Percentiles rank a stretch among this genome's conserved stretches.
Conservation (phyloP, 2,113 vertebrate genomes). For the Zeus faber region DNA sequence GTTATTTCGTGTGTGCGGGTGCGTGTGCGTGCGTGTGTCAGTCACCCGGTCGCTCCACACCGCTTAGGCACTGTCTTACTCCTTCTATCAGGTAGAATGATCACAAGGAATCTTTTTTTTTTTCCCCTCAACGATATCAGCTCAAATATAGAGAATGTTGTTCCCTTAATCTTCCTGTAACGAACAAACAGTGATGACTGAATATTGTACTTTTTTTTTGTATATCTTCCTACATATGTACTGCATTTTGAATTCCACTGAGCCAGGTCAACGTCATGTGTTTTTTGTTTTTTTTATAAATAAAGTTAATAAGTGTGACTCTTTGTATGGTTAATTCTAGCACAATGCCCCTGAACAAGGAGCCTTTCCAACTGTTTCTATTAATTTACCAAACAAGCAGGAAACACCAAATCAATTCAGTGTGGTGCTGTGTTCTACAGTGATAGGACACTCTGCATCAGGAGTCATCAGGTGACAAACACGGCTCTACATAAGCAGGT, state of each 20-base stretch:
- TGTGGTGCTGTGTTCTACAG: too few species aligned
- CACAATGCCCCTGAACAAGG: too few species aligned
- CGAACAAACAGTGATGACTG: conserved; percentile 67
- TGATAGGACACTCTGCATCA: too few species aligned
- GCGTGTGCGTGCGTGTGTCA: too few species aligned
- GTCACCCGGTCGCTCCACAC: too few species aligned
- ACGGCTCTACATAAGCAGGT: too few species aligned
- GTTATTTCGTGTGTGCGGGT: too few species aligned
- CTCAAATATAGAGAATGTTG: conserved; percentile 66
- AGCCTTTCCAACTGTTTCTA: too few species aligned
- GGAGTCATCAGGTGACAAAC: too few species aligned
- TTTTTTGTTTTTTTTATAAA: conserved; percentile 79
- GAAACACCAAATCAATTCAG: too few species aligned
- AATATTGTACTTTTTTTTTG: conserved; percentile 75
- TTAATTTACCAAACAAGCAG: too few species aligned
- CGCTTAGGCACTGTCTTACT: conserved; percentile 47
- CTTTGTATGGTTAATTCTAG: conserved; percentile 25
- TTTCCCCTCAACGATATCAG: conserved; percentile 41
- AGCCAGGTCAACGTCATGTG: conserved; percentile 69
- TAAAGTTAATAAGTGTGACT: conserved; percentile 67
- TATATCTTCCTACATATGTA: conserved; percentile 74
- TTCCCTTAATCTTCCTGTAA: conserved; percentile 68
- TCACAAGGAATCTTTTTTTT: conserved; percentile 49
- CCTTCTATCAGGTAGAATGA: conserved; percentile 70
- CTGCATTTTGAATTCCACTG: conserved; percentile 70